A percentile compares a stretch with the other conserved stretches of the same genome.
phyloP scores from a whole-genome alignment of 2,113 vertebrate genomes.

The Porphyrio hochstetteri region DNA sequence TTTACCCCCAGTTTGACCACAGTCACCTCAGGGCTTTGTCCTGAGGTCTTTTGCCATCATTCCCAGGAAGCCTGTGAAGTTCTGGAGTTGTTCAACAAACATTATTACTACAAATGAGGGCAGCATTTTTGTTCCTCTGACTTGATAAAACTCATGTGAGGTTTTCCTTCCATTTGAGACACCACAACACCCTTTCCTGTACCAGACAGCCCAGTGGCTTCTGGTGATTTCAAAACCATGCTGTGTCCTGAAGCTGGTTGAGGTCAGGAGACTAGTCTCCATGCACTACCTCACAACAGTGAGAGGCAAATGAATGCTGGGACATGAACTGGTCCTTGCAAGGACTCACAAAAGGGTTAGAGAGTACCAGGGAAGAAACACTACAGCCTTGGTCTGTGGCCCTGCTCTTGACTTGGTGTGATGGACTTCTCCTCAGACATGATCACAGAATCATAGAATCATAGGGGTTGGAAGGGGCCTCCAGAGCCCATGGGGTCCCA shows the following conservation, averaged over 20 bases:
- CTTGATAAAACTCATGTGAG: neutral
- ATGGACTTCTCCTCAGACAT: neutral
- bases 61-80: neutral
- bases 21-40: neutral
- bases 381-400: neutral
- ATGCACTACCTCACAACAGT: accelerated
- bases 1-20: neutral
- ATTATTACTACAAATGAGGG: neutral
- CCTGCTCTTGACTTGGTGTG: neutral
- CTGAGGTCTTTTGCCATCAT: neutral
- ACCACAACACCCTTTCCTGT: neutral
- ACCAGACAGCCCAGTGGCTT: neutral
- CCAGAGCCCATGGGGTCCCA: too few species aligned
- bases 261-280: neutral
- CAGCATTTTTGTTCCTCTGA: neutral
- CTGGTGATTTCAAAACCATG: neutral
- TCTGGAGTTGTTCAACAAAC: neutral
- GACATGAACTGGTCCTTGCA: neutral
- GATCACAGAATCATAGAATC: too few species aligned
- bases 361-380: neutral
- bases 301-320: neutral
- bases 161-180: neutral
- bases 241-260: neutral
- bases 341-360: neutral
- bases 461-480: too few species aligned